Base-by-base conservation (phyloP, 2,113 vertebrate genomes). In the Puffinus mauretanicus region DNA sequence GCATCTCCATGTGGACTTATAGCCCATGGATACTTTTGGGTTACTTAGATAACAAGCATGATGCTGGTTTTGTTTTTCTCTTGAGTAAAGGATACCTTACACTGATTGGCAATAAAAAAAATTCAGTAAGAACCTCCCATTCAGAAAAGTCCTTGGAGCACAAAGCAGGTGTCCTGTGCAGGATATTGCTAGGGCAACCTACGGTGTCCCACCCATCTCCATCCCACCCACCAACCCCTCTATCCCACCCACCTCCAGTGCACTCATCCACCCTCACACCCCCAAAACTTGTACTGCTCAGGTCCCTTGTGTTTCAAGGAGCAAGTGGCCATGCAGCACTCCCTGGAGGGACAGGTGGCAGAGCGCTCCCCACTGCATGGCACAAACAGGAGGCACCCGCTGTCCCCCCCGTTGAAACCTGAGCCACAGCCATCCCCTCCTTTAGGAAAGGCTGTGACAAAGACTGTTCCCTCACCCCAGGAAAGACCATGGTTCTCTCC, bases 341-440 rank as follows among this genome's bases (percentile, higher is more conserved):
- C 36, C 16, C 36, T 27, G 51, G 29, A 80, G 34, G 47, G 46
- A 84, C 54, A 66, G 44, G 49, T 78, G 78, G 52, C 86, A 83
- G n/a, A 72, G 38, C 1, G 0, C 38, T 81, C 24, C 30, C 32
- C 58, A 9, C 36, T 9, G 47, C 71, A 7, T 2, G 9, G 36
- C 61, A 42, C 46, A n/a, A 5, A 18, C 44, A n/a, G 49, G 64
- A 83, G 47, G 11, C 44, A 55, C 2, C 3, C 2, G 2, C 42
- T 61, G 3, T 46, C 25, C 42, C 12, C 61, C 0, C 0, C 5
- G 1, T 1, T 8, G 86, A 34, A 92, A 90, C 34, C 34, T 13
- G 73, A 81, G 21, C 54, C 57, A 20, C 49, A 88, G 49, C 21
- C 27, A 10, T 46, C 17, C 27, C 30, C 32, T 93, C 8, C 34